These are phyloP conservation scores for Mormyrus lacerda DNA, from an alignment of 2,113 vertebrate species.

Conservation along the genomic window DNA sequence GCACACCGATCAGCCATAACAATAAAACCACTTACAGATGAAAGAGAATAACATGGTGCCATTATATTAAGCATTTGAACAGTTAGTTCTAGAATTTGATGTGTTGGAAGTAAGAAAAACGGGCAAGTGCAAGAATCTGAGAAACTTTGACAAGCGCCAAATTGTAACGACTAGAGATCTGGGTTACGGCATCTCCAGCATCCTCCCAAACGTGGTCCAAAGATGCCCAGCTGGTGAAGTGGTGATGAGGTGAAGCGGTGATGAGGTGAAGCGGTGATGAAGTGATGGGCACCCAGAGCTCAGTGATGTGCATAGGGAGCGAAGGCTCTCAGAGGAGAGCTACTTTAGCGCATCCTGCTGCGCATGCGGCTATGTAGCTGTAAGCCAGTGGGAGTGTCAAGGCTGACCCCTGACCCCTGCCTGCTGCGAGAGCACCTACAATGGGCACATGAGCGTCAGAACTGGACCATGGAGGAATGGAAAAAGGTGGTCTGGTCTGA, in stretches of 20 bases:
- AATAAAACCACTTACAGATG: background rate
- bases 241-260: background rate
- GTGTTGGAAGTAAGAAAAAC: background rate
- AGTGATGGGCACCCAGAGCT: background rate
- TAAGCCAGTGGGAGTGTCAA: background rate
- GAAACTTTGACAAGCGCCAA: background rate
- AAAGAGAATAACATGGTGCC: background rate
- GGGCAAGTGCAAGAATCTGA: background rate
- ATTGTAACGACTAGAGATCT: background rate
- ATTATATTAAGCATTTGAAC: background rate
- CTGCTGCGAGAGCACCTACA: background rate
- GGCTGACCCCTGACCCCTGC: background rate
- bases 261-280: background rate
- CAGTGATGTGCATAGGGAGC: background rate
- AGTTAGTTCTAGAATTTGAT: background rate
- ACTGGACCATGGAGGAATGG: background rate
- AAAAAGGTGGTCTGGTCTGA: background rate
- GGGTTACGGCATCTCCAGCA: background rate
- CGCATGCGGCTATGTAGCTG: background rate
- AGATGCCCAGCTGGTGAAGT: background rate
- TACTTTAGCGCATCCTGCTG: background rate
- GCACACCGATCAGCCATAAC: background rate
- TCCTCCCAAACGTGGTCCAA: background rate
- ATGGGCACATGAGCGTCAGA: background rate
- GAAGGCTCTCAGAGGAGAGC: background rate